These are phyloP conservation scores for Lasioglossum malachurum DNA, from an alignment of 2,888 invertebrate species.

Conservation along the genomic window DNA sequence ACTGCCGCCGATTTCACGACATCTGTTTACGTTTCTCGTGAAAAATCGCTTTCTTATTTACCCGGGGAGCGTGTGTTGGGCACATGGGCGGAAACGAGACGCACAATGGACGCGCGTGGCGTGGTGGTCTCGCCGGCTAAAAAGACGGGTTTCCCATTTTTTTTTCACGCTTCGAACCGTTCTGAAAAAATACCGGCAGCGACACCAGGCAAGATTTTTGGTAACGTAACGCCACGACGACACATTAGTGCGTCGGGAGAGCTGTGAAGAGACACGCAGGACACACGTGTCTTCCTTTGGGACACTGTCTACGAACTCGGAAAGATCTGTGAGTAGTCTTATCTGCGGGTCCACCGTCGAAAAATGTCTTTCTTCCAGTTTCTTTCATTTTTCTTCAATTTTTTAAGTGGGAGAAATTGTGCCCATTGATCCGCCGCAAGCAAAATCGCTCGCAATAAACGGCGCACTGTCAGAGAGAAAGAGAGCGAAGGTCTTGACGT, in stretches of 20 bases:
- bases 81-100: conserved; percentile 64
- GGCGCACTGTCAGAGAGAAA: neutral
- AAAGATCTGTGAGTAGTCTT: neutral
- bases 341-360: neutral
- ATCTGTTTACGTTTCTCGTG: conserved; percentile 61
- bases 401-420: too few relatives aligned
- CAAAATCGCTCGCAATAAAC: neutral
- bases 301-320: neutral
- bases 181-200: conserved; percentile 27
- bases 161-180: conserved; percentile 1
- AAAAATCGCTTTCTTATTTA: conserved; percentile 66
- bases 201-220: neutral
- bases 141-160: neutral
- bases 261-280: neutral
- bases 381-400: neutral
- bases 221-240: conserved; percentile 40
- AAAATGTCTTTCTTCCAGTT: neutral
- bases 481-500: too few relatives aligned
- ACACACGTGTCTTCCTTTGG: neutral
- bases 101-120: conserved; percentile 44
- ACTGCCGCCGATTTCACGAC: conserved; percentile 46
- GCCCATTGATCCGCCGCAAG: neutral
- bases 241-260: conserved; percentile 20
- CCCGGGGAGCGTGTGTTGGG: conserved; percentile 52
- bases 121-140: neutral